Evolutionary conservation across 1,140 invertebrate species (phyloP), one percentile per base, ranked within the genome.

Genomic region (Zelostemma sp.): DNA sequence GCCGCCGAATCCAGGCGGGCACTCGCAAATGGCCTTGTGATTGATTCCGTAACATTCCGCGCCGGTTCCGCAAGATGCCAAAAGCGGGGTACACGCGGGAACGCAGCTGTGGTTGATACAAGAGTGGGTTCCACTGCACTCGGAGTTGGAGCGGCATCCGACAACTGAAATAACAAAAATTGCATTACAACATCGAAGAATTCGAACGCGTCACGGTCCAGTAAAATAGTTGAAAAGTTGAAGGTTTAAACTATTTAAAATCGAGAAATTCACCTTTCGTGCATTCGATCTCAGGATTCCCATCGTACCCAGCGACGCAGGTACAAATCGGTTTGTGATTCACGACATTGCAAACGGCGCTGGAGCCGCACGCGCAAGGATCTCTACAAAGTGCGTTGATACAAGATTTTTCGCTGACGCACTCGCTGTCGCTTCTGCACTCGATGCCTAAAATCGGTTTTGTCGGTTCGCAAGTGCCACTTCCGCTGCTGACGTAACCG

Each of bases 271-370:
- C 78, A 88, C 87, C 87, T 82, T 89, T 88, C 3, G 88, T 84
- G 79, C 93, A 95, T 71, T 90, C 88, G 8, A 93, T 89, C 60
- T 93, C 89, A 16, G 93, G 90, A 80, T 94, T 94, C 58, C 94
- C 93, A 45, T 93, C 90, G 75, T 90, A 96, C 17, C 93, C 93
- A 61, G 89, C 88, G 58, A 88, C 85, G 78, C 95, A 96, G 0
- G 93, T 91, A 74, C 95, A 96, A 0, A 94, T 90, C 0, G 93
- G 93, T 80, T 93, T 94, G 69, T 95, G 93, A 71, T 95, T 89
- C 76, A 89, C 88, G 41, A 95, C 90, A 68, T 89, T 88, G 74
- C 94, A 96, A 58, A 93, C 90, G 0, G 94, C 91, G 72, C 94
- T 93, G 0, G 90, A 83, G 28, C 93, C 93, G 77, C 93, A 94